Base-by-base conservation (phyloP, 2,797 vertebrate species). In the Argyrosomus regius region DNA sequence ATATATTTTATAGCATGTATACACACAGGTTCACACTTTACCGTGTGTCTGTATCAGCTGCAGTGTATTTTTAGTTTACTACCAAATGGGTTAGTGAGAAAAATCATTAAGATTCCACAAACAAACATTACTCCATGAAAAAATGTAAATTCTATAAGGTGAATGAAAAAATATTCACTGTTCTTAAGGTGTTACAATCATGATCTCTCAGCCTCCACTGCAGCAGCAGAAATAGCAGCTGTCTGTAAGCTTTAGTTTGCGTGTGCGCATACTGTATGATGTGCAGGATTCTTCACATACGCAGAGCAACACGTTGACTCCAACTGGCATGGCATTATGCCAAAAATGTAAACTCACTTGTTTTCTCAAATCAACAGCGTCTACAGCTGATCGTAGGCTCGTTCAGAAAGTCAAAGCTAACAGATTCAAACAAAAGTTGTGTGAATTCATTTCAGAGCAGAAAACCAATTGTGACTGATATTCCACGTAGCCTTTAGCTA, bases 211-310 rank as follows among this genome's bases (percentile, higher is more conserved):
- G 45, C 14, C 28, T 57, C 24, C 39, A 12, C 31, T 57, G 65
- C 60, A 62, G 39, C 26, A 26, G 26, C 68, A 80, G 41, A 43
- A 59, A 22, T 5, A 75, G 41, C 41, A 46, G 5, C 63, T 22
- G 63, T 68, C 57, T 52, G 7, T 3, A n/a, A 41, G 52, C 63
- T 18, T 24, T 43, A 41, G 24, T 10, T n/a, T 9, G 26, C 26
- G 16, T 62, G 72, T 17, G 48, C 57, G 39, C 28, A 46, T 46
- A n/a, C 12, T 20, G 10, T 6, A 16, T 24, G 46, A 58, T 63
- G 35, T 3, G 18, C 41, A 18, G 9, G 13, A 49, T 57, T 49
- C 18, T 46, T 68, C 52, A 77, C 46, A 50, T 24, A 49, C 50
- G 50, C 54, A 54, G 22, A 22, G 62, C 18, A 57, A 49, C 57